Percentiles rank a stretch among this genome's conserved stretches.
phyloP scores from a whole-genome alignment of 2,113 vertebrate species.

The Salminus brasiliensis region DNA sequence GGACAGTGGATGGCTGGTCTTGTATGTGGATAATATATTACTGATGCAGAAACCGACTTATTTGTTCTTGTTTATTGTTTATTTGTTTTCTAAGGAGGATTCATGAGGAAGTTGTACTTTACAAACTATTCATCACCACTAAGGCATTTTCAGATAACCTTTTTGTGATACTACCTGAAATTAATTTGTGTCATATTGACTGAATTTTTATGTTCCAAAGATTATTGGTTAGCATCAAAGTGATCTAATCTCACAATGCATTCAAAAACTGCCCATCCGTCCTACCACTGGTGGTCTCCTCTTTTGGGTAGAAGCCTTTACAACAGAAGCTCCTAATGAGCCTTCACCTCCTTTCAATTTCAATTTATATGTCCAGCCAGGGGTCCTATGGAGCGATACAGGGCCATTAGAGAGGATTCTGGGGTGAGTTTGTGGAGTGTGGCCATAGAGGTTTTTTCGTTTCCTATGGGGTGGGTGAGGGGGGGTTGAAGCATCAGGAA shows the following conservation, averaged over 20 bases:
- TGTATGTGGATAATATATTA: background rate
- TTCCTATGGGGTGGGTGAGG: background rate
- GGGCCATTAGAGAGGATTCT: slow-evolving; percentile 60
- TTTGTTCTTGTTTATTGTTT: slow-evolving; percentile 4
- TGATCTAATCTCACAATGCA: slow-evolving; percentile 14
- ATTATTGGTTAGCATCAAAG: slow-evolving; percentile 20
- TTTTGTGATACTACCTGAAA: background rate
- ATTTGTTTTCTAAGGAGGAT: background rate
- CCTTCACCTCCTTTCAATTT: slow-evolving; percentile 44
- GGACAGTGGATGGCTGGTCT: background rate
- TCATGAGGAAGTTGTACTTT: background rate
- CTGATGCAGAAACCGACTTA: background rate
- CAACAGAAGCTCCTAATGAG: background rate
- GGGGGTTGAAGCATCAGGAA: background rate
- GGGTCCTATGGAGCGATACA: slow-evolving; percentile 65
- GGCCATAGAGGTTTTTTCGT: slow-evolving; percentile 59
- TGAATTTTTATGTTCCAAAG: background rate
- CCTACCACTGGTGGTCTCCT: background rate
- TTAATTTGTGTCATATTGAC: background rate
- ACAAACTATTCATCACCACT: slow-evolving; percentile 15
- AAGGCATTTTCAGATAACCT: background rate
- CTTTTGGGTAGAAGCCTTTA: background rate
- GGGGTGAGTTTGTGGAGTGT: slow-evolving; percentile 58
- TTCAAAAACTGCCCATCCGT: background rate
- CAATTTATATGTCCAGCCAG: slow-evolving; percentile 65